phyloP scores from a whole-genome alignment of 2,888 invertebrate species.

The Pilophorus perplexus region DNA sequence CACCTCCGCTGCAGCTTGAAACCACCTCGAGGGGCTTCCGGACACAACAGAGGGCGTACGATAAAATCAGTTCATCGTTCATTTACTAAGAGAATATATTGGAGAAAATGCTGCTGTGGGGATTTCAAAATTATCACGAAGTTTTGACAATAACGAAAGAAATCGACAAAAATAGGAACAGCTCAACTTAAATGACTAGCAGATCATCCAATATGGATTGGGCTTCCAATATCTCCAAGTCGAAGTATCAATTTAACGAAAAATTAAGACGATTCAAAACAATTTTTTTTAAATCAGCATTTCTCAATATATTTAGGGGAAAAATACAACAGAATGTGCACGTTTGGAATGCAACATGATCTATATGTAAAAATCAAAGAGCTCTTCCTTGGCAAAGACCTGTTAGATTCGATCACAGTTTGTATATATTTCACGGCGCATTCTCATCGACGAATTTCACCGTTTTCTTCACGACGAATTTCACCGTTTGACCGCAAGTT shows the following conservation, averaged over 20 bases:
- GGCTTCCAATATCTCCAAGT: too few species aligned
- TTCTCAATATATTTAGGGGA: slow-evolving; percentile 22
- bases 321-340: not conserved
- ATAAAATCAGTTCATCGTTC: not conserved
- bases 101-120: slow-evolving; percentile 23
- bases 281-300: slow-evolving; percentile 1
- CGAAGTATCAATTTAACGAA: not conserved
- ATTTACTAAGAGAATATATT: not conserved
- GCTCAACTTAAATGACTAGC: slow-evolving; percentile 24
- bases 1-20: too few species aligned
- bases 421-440: too few species aligned
- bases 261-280: not conserved
- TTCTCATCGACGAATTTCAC: too few species aligned
- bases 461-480: too few species aligned
- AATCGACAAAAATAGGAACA: slow-evolving; percentile 19
- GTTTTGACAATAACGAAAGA: not conserved
- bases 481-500: too few species aligned
- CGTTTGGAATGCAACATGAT: not conserved
- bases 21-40: too few species aligned
- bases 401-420: slow-evolving; percentile 8
- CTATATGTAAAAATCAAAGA: slow-evolving; percentile 20
- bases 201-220: not conserved
- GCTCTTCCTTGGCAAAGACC: slow-evolving; percentile 29
- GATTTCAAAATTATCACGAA: not conserved
- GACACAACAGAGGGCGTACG: too few species aligned